These are phyloP conservation scores for Aphidoletes aphidimyza DNA, from an alignment of 2,888 invertebrate genomes.

Conservation along the genomic window DNA sequence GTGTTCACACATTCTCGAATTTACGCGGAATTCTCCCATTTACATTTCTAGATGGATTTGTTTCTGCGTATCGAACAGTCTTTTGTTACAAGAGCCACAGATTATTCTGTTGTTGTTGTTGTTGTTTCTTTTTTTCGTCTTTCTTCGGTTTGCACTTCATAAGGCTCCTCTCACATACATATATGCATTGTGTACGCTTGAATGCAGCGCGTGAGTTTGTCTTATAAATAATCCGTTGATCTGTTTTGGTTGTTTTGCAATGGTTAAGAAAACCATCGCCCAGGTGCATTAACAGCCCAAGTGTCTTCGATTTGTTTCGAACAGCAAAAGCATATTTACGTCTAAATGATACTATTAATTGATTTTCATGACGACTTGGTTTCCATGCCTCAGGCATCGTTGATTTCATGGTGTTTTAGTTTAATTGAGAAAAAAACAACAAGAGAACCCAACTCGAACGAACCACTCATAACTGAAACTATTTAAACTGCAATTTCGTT, in stretches of 20 bases:
- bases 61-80: background rate
- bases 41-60: background rate
- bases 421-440: constrained; percentile 9
- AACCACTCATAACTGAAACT: constrained; percentile 6
- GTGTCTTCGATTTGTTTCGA: background rate
- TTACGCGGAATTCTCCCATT: constrained; percentile 43
- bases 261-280: background rate
- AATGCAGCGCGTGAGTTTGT: constrained; percentile 39
- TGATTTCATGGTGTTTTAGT: constrained; percentile 30
- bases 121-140: constrained; percentile 3
- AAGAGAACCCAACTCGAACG: too few species aligned
- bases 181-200: too few species aligned
- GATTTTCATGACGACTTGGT: constrained; percentile 34
- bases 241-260: background rate
- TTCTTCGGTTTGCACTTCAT: background rate
- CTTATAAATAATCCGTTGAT: constrained; percentile 51
- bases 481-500: constrained; percentile 21
- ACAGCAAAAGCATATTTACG: background rate
- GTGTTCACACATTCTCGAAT: constrained; percentile 43
- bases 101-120: too few species aligned
- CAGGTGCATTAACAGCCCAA: background rate
- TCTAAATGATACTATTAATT: constrained; percentile 52
- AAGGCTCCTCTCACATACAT: background rate
- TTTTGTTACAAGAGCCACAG: background rate
- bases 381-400: background rate